These are phyloP conservation scores for Strigamia crassipes DNA, from an alignment of 2,888 invertebrate species.

Conservation along the genomic window DNA sequence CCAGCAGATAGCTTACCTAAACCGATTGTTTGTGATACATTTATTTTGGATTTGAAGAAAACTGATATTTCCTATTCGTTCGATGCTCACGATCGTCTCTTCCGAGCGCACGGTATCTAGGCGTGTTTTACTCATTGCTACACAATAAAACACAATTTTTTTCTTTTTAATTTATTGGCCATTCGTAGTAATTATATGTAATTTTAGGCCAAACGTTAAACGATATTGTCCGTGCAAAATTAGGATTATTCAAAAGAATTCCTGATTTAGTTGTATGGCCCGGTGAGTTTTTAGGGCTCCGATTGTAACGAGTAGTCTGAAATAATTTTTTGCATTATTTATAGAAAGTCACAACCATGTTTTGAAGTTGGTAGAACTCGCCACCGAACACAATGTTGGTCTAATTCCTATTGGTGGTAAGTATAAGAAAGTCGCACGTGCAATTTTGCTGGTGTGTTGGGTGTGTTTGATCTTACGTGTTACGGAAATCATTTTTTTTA, in stretches of 20 bases:
- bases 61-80: constrained; percentile 68
- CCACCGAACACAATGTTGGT: constrained; percentile 74
- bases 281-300: constrained; percentile 63
- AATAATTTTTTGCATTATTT: constrained; percentile 23
- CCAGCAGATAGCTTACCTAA: constrained; percentile 58
- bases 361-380: constrained; percentile 75
- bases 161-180: too few relatives aligned
- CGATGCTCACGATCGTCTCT: constrained; percentile 80
- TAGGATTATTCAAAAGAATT: constrained; percentile 75
- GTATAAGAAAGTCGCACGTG: constrained; percentile 50
- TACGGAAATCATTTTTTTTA: too few relatives aligned
- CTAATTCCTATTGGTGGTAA: constrained; percentile 87
- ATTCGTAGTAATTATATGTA: constrained; percentile 37
- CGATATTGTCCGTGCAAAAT: constrained; percentile 79
- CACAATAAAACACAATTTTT: too few relatives aligned
- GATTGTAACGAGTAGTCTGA: too few relatives aligned
- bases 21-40: constrained; percentile 60
- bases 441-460: too few relatives aligned
- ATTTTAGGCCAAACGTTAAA: constrained; percentile 75
- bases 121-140: too few relatives aligned
- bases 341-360: constrained; percentile 78
- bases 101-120: constrained; percentile 78
- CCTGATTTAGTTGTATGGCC: constrained; percentile 97
- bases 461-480: too few relatives aligned
- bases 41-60: constrained; percentile 66